Evolutionary conservation across 2,888 invertebrate species (phyloP).

Genomic region (Xanthia icteritia): DNA sequence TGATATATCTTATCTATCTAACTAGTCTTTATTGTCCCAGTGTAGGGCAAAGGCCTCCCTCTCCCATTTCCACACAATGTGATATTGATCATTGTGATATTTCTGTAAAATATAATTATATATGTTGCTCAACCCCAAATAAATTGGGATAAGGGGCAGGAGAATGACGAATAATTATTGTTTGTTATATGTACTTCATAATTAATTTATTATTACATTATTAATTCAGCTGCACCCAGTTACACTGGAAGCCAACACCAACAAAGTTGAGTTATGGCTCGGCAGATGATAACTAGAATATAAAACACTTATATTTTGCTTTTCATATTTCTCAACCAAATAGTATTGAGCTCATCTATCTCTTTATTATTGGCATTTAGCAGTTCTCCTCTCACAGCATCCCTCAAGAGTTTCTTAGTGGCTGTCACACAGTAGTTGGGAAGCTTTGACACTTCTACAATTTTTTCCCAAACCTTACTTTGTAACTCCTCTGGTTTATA

Average conservation of each 20-base stretch:
- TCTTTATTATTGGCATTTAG: constrained; percentile 93
- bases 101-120: not conserved
- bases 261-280: not conserved
- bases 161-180: too few species aligned
- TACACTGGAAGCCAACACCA: not conserved
- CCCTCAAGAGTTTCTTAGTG: constrained; percentile 93
- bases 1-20: not conserved
- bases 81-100: constrained; percentile 5
- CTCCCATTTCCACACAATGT: constrained; percentile 1
- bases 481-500: constrained; percentile 92
- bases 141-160: too few species aligned
- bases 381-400: constrained; percentile 91
- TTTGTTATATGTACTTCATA: too few species aligned
- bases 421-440: constrained; percentile 91
- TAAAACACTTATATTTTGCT: constrained; percentile 70
- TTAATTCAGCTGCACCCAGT: not conserved
- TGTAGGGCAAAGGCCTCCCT: not conserved
- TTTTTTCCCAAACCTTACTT: constrained; percentile 90
- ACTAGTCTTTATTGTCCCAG: not conserved
- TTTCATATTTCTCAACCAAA: constrained; percentile 90
- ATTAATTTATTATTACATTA: not conserved
- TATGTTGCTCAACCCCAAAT: not conserved
- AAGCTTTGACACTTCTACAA: constrained; percentile 88
- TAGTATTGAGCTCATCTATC: constrained; percentile 91
- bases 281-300: not conserved